A percentile compares a stretch with the other conserved stretches of the same genome.
These are phyloP conservation scores for Drosophila hamatofila DNA, from an alignment of 2,888 invertebrate genomes.

Conservation along the genomic window DNA sequence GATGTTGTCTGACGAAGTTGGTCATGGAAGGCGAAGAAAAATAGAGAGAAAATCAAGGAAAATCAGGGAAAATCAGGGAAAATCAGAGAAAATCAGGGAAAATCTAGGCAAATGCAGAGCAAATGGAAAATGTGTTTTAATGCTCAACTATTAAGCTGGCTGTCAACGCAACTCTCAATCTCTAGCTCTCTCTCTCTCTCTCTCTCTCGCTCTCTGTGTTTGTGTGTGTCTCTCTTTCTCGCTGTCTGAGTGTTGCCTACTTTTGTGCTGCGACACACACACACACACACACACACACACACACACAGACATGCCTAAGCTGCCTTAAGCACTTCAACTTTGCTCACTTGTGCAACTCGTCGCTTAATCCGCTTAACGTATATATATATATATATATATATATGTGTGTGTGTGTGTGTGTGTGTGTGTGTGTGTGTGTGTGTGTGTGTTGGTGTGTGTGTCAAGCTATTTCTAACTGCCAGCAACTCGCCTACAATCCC, in stretches of 20 bases:
- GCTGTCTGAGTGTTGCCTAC: slow-evolving; percentile 13
- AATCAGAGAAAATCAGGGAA: neutral
- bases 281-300: neutral
- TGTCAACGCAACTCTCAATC: slow-evolving; percentile 1
- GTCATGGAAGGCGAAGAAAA: neutral
- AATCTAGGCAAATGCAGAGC: neutral
- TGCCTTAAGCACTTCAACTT: slow-evolving; percentile 46
- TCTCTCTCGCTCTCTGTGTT: neutral
- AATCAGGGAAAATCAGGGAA: neutral
- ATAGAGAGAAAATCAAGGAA: slow-evolving; percentile 1
- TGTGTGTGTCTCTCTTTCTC: neutral
- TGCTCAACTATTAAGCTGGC: slow-evolving; percentile 8
- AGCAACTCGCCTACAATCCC: neutral
- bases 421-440: no score
- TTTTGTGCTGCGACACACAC: slow-evolving; percentile 5
- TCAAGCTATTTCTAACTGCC: neutral
- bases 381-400: neutral
- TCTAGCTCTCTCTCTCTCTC: neutral
- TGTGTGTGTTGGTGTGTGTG: neutral
- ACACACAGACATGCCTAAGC: slow-evolving; percentile 2
- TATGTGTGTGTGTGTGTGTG: neutral
- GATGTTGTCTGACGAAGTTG: neutral
- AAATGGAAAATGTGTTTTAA: neutral
- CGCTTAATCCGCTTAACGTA: slow-evolving; percentile 50
- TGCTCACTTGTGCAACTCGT: slow-evolving; percentile 49